Percentiles rank a stretch among this genome's conserved stretches.
phyloP scores from a whole-genome alignment of 2,113 vertebrate genomes.

The Pholis gunnellus region DNA sequence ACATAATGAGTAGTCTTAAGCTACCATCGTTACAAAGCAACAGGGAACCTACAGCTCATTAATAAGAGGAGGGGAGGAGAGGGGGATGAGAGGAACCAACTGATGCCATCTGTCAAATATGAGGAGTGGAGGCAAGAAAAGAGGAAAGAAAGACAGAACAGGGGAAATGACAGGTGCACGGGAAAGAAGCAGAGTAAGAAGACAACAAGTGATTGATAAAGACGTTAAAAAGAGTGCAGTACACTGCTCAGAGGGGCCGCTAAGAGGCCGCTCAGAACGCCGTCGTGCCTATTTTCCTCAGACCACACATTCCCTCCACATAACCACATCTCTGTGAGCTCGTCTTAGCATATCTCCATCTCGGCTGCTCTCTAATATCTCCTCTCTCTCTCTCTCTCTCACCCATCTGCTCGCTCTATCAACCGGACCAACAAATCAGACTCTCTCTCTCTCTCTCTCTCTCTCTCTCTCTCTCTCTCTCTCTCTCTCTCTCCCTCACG shows the following conservation, averaged over 20 bases:
- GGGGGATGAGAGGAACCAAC: background rate
- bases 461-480: background rate
- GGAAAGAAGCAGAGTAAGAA: background rate
- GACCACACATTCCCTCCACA: constrained; percentile 22
- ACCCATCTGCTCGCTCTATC: constrained; percentile 61
- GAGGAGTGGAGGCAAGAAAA: background rate
- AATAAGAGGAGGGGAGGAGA: background rate
- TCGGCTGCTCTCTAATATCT: constrained; percentile 28
- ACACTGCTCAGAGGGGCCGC: background rate
- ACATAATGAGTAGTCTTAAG: constrained; percentile 14
- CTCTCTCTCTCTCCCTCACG: constrained; percentile 5
- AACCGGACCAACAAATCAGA: constrained; percentile 45
- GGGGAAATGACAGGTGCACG: background rate
- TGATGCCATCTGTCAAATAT: constrained; percentile 9
- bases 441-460: constrained; percentile 21
- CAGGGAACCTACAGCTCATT: constrained; percentile 13
- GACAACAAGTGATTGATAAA: background rate
- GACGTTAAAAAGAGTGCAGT: background rate
- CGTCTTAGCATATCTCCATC: constrained; percentile 39
- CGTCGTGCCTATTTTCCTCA: background rate
- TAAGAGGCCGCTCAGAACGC: background rate
- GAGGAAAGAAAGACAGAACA: background rate
- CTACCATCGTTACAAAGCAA: constrained; percentile 14
- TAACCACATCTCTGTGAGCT: constrained; percentile 26
- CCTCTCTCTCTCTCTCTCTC: constrained; percentile 50